Conservation (phyloP, 1,140 invertebrate genomes). For the Neodiprion fabricii region DNA sequence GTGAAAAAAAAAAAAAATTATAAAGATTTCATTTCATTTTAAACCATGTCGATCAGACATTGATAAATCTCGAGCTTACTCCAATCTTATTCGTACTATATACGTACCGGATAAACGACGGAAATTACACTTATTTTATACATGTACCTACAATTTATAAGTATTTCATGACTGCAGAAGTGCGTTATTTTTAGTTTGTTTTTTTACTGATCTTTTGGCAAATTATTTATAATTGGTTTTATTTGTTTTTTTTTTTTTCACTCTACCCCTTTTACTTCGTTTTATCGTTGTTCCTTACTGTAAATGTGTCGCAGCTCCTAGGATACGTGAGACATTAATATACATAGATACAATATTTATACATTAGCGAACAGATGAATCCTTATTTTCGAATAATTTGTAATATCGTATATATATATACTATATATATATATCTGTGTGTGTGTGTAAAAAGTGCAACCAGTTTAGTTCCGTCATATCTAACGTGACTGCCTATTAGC, state of each 20-base stretch:
- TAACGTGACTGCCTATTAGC: not conserved
- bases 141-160: not conserved
- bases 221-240: not conserved
- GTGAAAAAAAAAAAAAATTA: too few species aligned
- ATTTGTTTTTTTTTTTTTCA: not conserved
- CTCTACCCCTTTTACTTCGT: too few species aligned
- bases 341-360: slow-evolving; percentile 3
- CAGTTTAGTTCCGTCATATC: slow-evolving; percentile 5
- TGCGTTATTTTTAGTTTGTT: not conserved
- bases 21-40: too few species aligned
- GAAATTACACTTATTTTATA: not conserved
- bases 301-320: not conserved
- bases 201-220: not conserved
- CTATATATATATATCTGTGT: not conserved
- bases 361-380: not conserved
- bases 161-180: not conserved
- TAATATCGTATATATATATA: not conserved
- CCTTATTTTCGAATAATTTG: not conserved
- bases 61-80: too few species aligned
- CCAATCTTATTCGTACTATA: too few species aligned
- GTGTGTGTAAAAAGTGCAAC: not conserved
- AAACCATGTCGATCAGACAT: too few species aligned
- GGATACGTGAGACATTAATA: not conserved
- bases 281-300: not conserved
- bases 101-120: too few species aligned